Base-by-base conservation (phyloP, 2,113 vertebrate genomes). In the Pseudopodoces humilis region DNA sequence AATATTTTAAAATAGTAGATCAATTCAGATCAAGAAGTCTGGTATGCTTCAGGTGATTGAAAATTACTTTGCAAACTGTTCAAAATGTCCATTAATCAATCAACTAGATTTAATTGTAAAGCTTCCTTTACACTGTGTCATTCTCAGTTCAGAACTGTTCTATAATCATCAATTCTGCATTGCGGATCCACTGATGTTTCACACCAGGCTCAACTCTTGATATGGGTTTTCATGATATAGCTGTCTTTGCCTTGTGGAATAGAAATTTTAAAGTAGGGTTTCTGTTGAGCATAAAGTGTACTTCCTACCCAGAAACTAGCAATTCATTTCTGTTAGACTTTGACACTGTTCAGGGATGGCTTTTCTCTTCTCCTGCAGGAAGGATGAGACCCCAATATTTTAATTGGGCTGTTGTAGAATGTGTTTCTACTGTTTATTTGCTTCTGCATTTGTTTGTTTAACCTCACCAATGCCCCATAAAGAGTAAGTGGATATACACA, bases 291-390 rank as follows among this genome's bases (percentile, higher is more conserved):
- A 35, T 53, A 22, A 74, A 63, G 3, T 21, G 6, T 49, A 30
- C 49, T 80, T 71, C 9, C 1, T 11, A 72, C 65, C 28, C n/a
- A 68, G 63, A 83, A 84, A n/a, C 6, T 21, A 33, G 22, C 2
- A 59, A 31, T 10, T 76, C 16, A 8, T 13, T 4, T 43, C n/a
- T 22, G 31, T 63, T 33, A 31, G 8, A 41, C 15, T 67, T 52
- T 5, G 18, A 64, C 11, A 41, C 9, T 3, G 0, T 67, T 79
- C 9, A 23, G 19, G 18, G 4, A 13, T 35, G 16, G 2, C 7
- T 47, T 75, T 90, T 63, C 7, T 63, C 14, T 46, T 79, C 17
- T 84, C 8, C 15, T 30, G 5, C 4, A 46, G 21, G 5, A 22
- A 17, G 59, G 10, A 35, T 53, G 31, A 86, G 30, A 84, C 12